Evolutionary conservation across 2,113 vertebrate species (phyloP).

Genomic region (Zootoca vivipara): DNA sequence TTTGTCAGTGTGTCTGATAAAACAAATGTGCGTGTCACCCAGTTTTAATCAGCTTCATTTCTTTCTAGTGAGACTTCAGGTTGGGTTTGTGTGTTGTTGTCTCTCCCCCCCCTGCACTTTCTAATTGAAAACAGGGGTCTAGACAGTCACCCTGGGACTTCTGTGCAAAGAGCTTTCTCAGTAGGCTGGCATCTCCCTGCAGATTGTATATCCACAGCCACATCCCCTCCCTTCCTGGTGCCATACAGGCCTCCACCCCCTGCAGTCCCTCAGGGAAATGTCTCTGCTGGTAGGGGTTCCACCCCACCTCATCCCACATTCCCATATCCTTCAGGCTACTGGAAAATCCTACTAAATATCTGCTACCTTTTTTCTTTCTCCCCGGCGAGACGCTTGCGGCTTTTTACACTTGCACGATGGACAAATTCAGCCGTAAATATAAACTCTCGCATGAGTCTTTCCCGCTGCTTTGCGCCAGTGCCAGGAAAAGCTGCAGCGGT

Average conservation of each 20-base stretch:
- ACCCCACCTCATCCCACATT: neutral
- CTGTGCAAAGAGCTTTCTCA: neutral
- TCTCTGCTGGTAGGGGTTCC: neutral
- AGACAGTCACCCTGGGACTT: constrained; percentile 17
- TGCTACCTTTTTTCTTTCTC: neutral
- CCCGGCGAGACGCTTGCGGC: neutral
- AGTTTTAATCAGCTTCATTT: constrained; percentile 71
- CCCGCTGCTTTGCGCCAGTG: neutral
- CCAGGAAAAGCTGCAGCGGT: neutral
- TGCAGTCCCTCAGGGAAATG: constrained; percentile 23
- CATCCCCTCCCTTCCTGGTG: neutral
- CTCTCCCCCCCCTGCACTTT: neutral
- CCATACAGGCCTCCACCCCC: neutral
- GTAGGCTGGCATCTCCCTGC: neutral
- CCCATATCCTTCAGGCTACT: neutral
- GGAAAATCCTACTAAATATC: neutral
- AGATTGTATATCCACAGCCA: neutral
- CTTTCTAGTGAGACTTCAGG: constrained; percentile 59
- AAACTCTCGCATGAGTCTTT: neutral
- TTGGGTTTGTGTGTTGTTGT: constrained; percentile 43
- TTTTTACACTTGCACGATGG: neutral
- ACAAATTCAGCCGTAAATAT: neutral
- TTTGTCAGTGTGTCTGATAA: constrained; percentile 75
- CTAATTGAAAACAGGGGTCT: constrained; percentile 34
- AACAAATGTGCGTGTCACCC: constrained; percentile 59